Evolutionary conservation across 2,797 vertebrate species (phyloP).

Genomic region (Semotilus atromaculatus): DNA sequence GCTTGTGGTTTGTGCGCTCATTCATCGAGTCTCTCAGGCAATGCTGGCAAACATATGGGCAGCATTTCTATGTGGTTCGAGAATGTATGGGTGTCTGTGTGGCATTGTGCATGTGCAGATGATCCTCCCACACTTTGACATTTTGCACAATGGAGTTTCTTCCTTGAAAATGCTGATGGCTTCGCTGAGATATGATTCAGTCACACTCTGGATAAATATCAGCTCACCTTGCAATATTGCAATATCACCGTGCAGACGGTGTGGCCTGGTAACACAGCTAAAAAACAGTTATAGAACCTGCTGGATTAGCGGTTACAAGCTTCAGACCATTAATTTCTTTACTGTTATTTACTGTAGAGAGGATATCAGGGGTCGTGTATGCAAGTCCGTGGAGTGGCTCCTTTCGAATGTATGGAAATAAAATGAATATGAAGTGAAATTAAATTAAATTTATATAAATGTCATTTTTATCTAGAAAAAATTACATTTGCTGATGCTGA

Average conservation of each 20-base stretch:
- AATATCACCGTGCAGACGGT: constrained; percentile 31
- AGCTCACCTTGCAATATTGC: constrained; percentile 40
- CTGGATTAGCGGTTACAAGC: constrained; percentile 23
- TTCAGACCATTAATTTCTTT: background rate
- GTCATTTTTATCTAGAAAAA: background rate
- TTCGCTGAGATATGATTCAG: constrained; percentile 54
- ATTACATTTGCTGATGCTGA: too few relatives aligned
- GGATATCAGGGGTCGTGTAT: background rate
- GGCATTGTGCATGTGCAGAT: constrained; percentile 47
- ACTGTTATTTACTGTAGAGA: constrained; percentile 24
- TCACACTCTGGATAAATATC: constrained; percentile 53
- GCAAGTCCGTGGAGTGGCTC: background rate
- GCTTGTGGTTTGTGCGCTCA: constrained; percentile 21
- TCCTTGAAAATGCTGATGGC: constrained; percentile 54
- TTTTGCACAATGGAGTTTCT: constrained; percentile 53
- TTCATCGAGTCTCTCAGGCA: constrained; percentile 36
- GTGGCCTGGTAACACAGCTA: constrained; percentile 32
- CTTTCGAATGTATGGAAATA: background rate
- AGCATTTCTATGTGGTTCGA: constrained; percentile 44
- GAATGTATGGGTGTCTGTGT: constrained; percentile 43
- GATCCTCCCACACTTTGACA: constrained; percentile 60
- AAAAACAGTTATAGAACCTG: constrained; percentile 15
- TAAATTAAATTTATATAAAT: background rate
- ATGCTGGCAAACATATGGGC: constrained; percentile 18
- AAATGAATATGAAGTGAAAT: background rate